Conservation (phyloP, 2,888 invertebrate species). For the Venusia cambrica region DNA sequence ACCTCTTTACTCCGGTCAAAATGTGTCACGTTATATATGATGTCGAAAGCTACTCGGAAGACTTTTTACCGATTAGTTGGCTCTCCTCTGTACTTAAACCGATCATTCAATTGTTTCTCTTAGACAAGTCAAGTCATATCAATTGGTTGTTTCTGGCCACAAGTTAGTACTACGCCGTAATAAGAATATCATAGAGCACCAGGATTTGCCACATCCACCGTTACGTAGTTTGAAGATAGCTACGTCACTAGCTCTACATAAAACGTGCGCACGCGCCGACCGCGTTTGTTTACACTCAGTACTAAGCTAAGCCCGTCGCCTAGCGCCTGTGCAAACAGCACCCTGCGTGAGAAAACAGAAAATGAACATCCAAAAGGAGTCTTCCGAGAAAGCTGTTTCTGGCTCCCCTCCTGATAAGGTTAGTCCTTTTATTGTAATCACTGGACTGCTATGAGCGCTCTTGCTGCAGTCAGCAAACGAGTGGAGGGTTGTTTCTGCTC, state of each 20-base stretch:
- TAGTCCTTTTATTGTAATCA: conserved; percentile 5
- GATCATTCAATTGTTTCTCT: too few species aligned
- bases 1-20: too few species aligned
- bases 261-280: conserved; percentile 46
- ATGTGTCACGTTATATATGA: too few species aligned
- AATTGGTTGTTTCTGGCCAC: too few species aligned
- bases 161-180: too few species aligned
- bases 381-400: conserved; percentile 18
- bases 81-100: too few species aligned
- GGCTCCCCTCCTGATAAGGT: conserved; percentile 35
- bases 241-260: conserved; percentile 37
- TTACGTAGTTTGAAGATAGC: conserved; percentile 10
- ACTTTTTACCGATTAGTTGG: too few species aligned
- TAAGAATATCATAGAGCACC: neutral
- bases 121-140: too few species aligned
- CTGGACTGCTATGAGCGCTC: conserved; percentile 5
- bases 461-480: too few species aligned
- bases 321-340: conserved; percentile 9
- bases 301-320: conserved; percentile 8
- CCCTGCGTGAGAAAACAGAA: conserved; percentile 10
- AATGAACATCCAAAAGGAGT: conserved; percentile 36
- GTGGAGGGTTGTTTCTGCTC: too few species aligned
- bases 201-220: conserved; percentile 30
- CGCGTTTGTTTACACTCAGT: conserved; percentile 50
- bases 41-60: too few species aligned